Base-by-base conservation (phyloP, 1,140 invertebrate species). In the Philaenus spumarius region DNA sequence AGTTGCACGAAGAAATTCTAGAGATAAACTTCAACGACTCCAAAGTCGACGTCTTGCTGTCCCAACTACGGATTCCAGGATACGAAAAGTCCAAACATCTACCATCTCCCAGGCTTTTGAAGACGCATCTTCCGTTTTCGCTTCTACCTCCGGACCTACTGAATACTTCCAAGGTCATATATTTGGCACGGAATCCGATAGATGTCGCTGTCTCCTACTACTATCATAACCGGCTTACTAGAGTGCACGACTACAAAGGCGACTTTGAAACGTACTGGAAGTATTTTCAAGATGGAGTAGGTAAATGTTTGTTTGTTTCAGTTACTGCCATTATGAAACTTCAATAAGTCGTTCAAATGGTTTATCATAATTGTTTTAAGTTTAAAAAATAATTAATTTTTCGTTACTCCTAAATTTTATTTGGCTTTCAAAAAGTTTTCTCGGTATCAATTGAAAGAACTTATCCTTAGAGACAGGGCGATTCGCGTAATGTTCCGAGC, bases 181-280 rank as follows among this genome's bases (percentile, higher is more conserved):
- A 90, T 66, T 81, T 91, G 0, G 83, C 84, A 2, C 75, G 92
- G 51, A 90, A 93, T 74, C 89, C 90, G 0, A 90, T 91, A 71
- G 90, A 93, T 70, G 85, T 90, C 1, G 86, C 81, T 2, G 86
- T 93, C 0, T 93, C 90, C 0, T 92, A 85, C 70, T 94, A 85
- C 68, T 83, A 92, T 71, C 80, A 92, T 30, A 86, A 89, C 69
- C 78, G 81, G 64, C 72, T 84, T 1, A 81, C 86, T 50, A 80
- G 79, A 56, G 86, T 86, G 0, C 85, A 87, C 64, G 83, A 83
- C 22, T 93, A 84, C 66, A 64, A 72, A 7, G 86, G 86, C 2
- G 80, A 86, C 64, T 90, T 93, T 65, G 73, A 81, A 61, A 81
- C 79, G 39, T 93, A 85, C 71, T 90, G 85, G 80, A 73, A 86